A percentile compares a stretch with the other conserved stretches of the same genome.
phyloP scores from a whole-genome alignment of 2,888 invertebrate genomes.

The Protophormia terraenovae region DNA sequence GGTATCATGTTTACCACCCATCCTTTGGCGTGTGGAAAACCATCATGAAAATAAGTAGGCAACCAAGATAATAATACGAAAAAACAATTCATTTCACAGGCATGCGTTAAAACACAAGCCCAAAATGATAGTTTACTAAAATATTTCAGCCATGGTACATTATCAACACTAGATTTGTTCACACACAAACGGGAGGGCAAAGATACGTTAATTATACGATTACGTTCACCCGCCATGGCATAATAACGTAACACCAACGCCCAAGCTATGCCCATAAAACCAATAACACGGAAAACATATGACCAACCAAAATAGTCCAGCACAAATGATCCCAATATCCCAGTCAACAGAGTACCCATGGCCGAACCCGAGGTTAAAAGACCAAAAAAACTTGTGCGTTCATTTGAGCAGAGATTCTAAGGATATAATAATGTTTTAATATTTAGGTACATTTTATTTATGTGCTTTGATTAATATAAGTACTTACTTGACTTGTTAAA shows the following conservation, averaged over 20 bases:
- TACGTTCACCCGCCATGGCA: slow-evolving; percentile 81
- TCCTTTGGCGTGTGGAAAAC: slow-evolving; percentile 85
- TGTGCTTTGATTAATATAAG: background rate
- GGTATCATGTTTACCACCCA: slow-evolving; percentile 89
- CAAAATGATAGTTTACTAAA: slow-evolving; percentile 85
- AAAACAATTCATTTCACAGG: slow-evolving; percentile 88
- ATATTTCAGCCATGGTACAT: slow-evolving; percentile 85
- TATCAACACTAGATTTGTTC: slow-evolving; percentile 76
- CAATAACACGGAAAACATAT: slow-evolving; percentile 85
- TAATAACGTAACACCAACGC: slow-evolving; percentile 83
- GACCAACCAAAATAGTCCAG: slow-evolving; percentile 86
- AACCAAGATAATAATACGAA: slow-evolving; percentile 88
- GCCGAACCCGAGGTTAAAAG: slow-evolving; percentile 85
- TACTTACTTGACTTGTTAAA: slow-evolving; percentile 83
- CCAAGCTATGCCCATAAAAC: slow-evolving; percentile 84
- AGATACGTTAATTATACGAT: slow-evolving; percentile 80
- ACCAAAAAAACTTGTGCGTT: slow-evolving; percentile 86
- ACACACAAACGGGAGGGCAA: slow-evolving; percentile 78
- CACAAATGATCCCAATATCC: slow-evolving; percentile 86
- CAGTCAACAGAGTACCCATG: slow-evolving; percentile 85
- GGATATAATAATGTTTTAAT: background rate
- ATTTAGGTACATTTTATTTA: background rate
- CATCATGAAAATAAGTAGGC: slow-evolving; percentile 88
- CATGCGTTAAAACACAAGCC: slow-evolving; percentile 87
- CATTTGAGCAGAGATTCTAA: slow-evolving; percentile 84